Evolutionary conservation across 2,113 vertebrate species (phyloP).

Genomic region (western clawed frog (Xenopus tropicalis)): UCB_Xtro_10.0 CM004450.2:78217001-78217500

Average conservation of each 20-base stretch:
- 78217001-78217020: slow-evolving; percentile 19
- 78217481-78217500: slow-evolving; percentile 62
- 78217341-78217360: slow-evolving; percentile 38
- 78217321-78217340: slow-evolving; percentile 66
- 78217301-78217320: slow-evolving; percentile 77
- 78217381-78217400: slow-evolving; percentile 41
- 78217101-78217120: background rate
- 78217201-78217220: background rate
- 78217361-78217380: slow-evolving; percentile 33
- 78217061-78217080: slow-evolving; percentile 4
- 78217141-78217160: background rate
- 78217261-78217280: slow-evolving; percentile 60
- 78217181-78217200: background rate
- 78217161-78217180: background rate
- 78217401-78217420: slow-evolving; percentile 39
- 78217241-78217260: slow-evolving; percentile 54
- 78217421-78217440: slow-evolving; percentile 42
- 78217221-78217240: slow-evolving; percentile 16
- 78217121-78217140: background rate
- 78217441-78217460: slow-evolving; percentile 67
- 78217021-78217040: background rate
- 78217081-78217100: background rate
- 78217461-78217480: slow-evolving; percentile 73
- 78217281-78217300: slow-evolving; percentile 66
- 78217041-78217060: background rate